A percentile compares a stretch with the other conserved stretches of the same genome.
Evolutionary conservation across 2,113 vertebrate genomes (phyloP).

Genomic region (Anser brachyrhynchus): DNA sequence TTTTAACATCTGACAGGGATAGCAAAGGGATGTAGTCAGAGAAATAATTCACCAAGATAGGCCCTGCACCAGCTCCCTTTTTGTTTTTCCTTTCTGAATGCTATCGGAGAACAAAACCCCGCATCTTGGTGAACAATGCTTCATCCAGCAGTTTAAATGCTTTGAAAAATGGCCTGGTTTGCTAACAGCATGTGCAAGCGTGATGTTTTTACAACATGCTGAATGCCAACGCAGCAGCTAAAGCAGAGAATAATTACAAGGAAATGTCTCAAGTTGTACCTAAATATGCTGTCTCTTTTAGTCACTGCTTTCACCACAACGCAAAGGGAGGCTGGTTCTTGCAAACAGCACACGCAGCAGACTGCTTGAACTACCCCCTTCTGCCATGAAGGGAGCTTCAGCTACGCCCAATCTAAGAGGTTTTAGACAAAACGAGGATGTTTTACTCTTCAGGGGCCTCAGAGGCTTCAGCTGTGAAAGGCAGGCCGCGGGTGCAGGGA

Average conservation of each 20-base stretch:
- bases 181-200: neutral
- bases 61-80: neutral
- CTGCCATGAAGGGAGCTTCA: neutral
- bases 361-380: neutral
- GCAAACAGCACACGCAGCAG: neutral
- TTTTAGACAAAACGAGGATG: neutral
- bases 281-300: neutral
- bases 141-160: neutral
- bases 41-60: slow-evolving; percentile 14
- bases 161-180: neutral
- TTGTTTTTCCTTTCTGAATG: neutral
- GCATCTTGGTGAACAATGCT: neutral
- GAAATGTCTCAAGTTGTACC: neutral
- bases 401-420: neutral
- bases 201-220: neutral
- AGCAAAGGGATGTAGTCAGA: neutral
- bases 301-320: neutral
- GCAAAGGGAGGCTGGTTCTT: neutral
- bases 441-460: neutral
- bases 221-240: neutral
- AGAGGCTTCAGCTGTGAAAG: neutral
- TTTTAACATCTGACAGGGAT: neutral
- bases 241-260: neutral
- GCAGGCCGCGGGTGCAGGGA: neutral
- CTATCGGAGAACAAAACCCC: neutral